Conservation (phyloP, 2,888 invertebrate species). For the Caradrina clavipalpis region DNA sequence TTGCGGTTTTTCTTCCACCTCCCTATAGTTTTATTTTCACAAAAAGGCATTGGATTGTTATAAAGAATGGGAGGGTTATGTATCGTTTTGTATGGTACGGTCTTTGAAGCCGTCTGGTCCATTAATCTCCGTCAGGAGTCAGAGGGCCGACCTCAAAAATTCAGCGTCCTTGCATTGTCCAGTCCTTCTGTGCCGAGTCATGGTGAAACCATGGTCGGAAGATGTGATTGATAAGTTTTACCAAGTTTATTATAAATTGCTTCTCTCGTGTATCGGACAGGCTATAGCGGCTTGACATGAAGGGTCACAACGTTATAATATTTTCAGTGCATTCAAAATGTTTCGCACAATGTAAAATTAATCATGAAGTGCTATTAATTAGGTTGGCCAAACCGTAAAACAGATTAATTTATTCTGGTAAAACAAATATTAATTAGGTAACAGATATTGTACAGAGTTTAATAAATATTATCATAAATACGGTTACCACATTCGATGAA, state of each 20-base stretch:
- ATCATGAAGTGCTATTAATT: conserved; percentile 41
- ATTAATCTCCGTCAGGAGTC: conserved; percentile 82
- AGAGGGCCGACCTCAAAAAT: conserved; percentile 83
- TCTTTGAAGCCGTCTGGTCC: conserved; percentile 62
- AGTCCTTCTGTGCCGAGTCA: conserved; percentile 69
- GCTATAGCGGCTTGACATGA: conserved; percentile 8
- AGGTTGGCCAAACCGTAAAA: conserved; percentile 35
- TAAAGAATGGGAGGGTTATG: conserved; percentile 22
- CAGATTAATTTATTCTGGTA: conserved; percentile 38
- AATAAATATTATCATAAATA: conserved; percentile 24
- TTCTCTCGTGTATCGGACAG: conserved; percentile 33
- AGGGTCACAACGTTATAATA: conserved; percentile 37
- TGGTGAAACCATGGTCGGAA: conserved; percentile 58
- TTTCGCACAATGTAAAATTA: conserved; percentile 23
- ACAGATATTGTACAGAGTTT: conserved; percentile 18
- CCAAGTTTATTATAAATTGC: conserved; percentile 63
- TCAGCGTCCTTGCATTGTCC: conserved; percentile 73
- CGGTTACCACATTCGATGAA: neutral
- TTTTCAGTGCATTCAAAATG: conserved; percentile 30
- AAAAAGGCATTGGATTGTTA: conserved; percentile 43
- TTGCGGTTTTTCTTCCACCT: conserved; percentile 33
- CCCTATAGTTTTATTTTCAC: conserved; percentile 2
- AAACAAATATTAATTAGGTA: conserved; percentile 39
- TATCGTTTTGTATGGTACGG: conserved; percentile 53
- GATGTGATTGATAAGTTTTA: conserved; percentile 65